phyloP scores from a whole-genome alignment of 2,888 invertebrate species.

The Meandrusa payeni region DNA sequence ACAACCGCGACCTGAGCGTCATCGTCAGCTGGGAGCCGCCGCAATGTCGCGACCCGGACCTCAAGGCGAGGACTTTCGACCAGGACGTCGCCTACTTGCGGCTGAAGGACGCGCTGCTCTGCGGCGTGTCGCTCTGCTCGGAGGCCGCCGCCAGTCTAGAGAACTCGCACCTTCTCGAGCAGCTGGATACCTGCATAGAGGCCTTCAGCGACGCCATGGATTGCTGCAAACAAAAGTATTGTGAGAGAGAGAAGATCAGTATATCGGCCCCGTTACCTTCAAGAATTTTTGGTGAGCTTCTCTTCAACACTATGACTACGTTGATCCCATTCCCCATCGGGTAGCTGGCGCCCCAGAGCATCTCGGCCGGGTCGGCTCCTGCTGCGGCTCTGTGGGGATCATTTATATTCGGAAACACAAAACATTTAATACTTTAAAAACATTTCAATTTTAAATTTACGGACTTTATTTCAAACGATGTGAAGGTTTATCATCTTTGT shows the following conservation, averaged over 20 bases:
- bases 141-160: slow-evolving; percentile 48
- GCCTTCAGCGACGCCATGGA: slow-evolving; percentile 56
- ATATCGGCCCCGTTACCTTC: slow-evolving; percentile 59
- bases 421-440: too few relatives aligned
- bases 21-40: slow-evolving; percentile 86
- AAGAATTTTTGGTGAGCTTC: slow-evolving; percentile 60
- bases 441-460: too few relatives aligned
- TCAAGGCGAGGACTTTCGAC: slow-evolving; percentile 54
- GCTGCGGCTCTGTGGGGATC: too few relatives aligned
- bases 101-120: slow-evolving; percentile 60
- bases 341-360: too few relatives aligned
- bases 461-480: too few relatives aligned
- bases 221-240: slow-evolving; percentile 47
- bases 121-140: slow-evolving; percentile 57
- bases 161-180: slow-evolving; percentile 45
- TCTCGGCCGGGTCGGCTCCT: too few relatives aligned
- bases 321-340: too few relatives aligned
- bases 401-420: too few relatives aligned
- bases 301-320: too few relatives aligned
- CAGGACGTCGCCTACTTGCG: slow-evolving; percentile 60
- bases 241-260: slow-evolving; percentile 44
- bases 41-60: slow-evolving; percentile 52
- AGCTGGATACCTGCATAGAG: slow-evolving; percentile 45
- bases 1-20: slow-evolving; percentile 89
- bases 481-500: too few relatives aligned